Evolutionary conservation across 2,888 invertebrate species (phyloP), one percentile per base, ranked within the genome.

Genomic region (Harpalus rufipes): DNA sequence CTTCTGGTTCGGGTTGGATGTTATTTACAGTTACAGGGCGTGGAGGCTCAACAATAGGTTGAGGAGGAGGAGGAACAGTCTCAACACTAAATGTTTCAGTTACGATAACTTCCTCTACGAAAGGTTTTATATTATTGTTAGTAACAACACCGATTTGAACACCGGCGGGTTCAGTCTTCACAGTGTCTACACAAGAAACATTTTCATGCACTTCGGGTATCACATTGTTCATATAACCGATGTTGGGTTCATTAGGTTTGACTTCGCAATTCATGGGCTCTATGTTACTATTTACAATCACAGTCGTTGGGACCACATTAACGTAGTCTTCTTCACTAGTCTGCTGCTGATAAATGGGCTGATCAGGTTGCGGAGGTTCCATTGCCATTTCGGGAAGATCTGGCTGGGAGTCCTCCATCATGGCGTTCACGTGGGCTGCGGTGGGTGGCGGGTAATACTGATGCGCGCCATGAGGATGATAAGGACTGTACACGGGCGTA

Each of bases 11-110:
- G 32, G 58, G 32, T 61, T 80, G 63, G 80, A 61, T 61, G 21
- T 80, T 80, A 80, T 80, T 59, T 80, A 80, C 80, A 59, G n/a
- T 8, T 32, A 78, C 61, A 44, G 68, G 68, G 14, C 4, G 14
- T 41, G 82, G 81, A 16, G 83, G 80, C 41, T 79, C 85, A 89
- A 89, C 86, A 89, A 90, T 86, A 25, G 68, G 12, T 90, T 93
- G 90, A 25, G 93, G 92, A 16, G 93, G 92, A 16, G 93, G 92
- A 0, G 92, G 92, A 7, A 79, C 79, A 79, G 39, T 41, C 16
- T 80, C 61, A 80, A 6, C 41, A 80, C 59, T 80, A 80, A 61
- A 59, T 41, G 59, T 80, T 39, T 61, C 61, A 78, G 39, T 72
- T 18, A 76, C 76, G 21, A 7, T 58, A 44, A 78, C 58, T 80